These are phyloP conservation scores for Columba guinea DNA, from an alignment of 2,797 vertebrate species.

Conservation along the genomic window DNA sequence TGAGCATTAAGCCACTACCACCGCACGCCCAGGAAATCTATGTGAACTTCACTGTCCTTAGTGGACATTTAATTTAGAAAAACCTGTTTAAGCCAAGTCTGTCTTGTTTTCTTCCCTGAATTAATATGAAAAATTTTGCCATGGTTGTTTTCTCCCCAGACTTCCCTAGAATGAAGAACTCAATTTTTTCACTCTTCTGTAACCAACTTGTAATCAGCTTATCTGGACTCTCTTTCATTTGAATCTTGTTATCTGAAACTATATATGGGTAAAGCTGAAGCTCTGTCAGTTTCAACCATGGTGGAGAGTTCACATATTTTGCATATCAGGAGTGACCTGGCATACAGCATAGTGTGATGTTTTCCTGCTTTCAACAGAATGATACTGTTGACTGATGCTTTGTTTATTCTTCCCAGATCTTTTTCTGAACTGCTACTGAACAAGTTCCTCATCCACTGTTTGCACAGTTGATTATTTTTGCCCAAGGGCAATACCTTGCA, in stretches of 20 bases:
- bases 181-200: background rate
- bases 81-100: background rate
- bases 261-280: background rate
- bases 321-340: background rate
- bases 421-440: background rate
- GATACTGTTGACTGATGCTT: background rate
- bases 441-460: background rate
- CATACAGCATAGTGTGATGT: background rate
- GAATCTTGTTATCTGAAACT: background rate
- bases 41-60: background rate
- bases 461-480: background rate
- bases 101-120: background rate
- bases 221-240: background rate
- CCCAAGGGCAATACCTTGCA: background rate
- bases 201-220: background rate
- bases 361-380: background rate
- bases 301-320: background rate
- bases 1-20: background rate
- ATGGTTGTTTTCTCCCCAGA: background rate
- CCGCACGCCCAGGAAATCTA: background rate
- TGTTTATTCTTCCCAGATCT: background rate
- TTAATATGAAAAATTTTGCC: background rate
- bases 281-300: background rate
- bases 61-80: background rate
- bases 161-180: background rate